phyloP scores from a whole-genome alignment of 2,888 invertebrate species.

The Micropterix aruncella region DNA sequence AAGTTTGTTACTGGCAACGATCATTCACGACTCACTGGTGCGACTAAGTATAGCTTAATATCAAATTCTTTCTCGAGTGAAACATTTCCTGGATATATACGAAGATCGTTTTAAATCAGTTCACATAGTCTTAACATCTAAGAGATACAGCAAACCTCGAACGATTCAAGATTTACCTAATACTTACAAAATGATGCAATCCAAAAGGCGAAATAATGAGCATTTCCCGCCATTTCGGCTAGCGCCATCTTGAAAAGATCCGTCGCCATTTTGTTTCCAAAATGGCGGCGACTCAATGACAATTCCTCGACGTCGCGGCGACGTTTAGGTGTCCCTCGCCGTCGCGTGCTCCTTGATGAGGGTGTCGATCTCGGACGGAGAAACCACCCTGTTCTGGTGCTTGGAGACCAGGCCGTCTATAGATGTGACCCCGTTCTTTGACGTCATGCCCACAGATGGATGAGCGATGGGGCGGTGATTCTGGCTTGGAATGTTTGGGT shows the following conservation, averaged over 20 bases:
- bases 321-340: slow-evolving; percentile 34
- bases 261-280: background rate
- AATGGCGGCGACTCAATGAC: background rate
- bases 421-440: slow-evolving; percentile 29
- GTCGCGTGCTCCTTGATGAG: slow-evolving; percentile 38
- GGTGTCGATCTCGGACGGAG: slow-evolving; percentile 42
- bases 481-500: background rate
- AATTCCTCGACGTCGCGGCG: slow-evolving; percentile 7
- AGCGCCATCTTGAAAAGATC: no score
- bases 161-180: no score
- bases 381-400: slow-evolving; percentile 32
- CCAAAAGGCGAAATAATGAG: no score
- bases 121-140: no score
- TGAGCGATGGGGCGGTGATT: slow-evolving; percentile 17
- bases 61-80: no score
- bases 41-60: no score
- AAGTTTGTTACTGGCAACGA: no score
- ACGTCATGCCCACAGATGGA: slow-evolving; percentile 19
- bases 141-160: no score
- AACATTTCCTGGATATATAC: no score
- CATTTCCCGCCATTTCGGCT: no score
- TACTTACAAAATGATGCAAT: background rate
- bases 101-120: no score
- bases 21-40: no score
- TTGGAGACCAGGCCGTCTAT: slow-evolving; percentile 29